Conservation (phyloP, 2,888 invertebrate genomes). For the Andrena trimmerana region DNA sequence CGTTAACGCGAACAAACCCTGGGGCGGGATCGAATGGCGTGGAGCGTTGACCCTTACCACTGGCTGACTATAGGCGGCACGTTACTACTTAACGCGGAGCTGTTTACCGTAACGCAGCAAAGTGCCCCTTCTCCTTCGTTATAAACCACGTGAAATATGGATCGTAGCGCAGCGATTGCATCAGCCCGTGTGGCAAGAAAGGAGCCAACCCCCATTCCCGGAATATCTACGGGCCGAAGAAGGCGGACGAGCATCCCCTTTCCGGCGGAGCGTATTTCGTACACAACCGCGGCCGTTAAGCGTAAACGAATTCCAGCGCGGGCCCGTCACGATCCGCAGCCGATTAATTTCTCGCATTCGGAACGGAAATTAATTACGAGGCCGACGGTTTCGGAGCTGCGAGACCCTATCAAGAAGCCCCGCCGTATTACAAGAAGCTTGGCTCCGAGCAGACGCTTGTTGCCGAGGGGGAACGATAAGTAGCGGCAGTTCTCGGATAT, state of each 20-base stretch:
- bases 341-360: constrained; percentile 25
- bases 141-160: constrained; percentile 81
- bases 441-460: not conserved
- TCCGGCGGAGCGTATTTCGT: constrained; percentile 33
- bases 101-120: constrained; percentile 77
- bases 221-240: constrained; percentile 60
- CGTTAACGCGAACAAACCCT: constrained; percentile 30
- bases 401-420: not conserved
- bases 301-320: constrained; percentile 39
- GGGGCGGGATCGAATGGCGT: constrained; percentile 46
- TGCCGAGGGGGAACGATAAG: not conserved
- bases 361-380: not conserved
- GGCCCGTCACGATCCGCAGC: not conserved
- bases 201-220: constrained; percentile 66
- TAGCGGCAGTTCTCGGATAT: constrained; percentile 1
- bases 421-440: not conserved
- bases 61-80: constrained; percentile 65
- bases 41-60: constrained; percentile 70
- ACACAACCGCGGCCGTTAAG: constrained; percentile 12
- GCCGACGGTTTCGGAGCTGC: not conserved
- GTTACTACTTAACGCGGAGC: constrained; percentile 77
- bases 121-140: constrained; percentile 71
- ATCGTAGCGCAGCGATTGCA: constrained; percentile 75
- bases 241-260: constrained; percentile 49
- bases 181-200: constrained; percentile 74